phyloP scores from a whole-genome alignment of 2,113 vertebrate species.

The Dipodomys stephensi region DNA sequence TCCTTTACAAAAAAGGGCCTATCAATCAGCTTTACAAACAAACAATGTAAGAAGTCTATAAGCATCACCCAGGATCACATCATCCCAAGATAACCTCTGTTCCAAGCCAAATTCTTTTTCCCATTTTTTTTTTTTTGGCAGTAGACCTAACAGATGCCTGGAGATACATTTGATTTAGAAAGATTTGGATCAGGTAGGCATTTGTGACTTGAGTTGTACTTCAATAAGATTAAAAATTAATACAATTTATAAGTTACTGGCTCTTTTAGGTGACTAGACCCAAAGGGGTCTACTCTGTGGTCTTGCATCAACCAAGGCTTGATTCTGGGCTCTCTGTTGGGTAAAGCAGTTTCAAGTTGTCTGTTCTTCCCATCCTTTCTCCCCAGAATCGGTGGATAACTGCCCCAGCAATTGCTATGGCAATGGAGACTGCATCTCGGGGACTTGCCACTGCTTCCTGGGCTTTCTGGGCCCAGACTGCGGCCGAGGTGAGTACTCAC shows the following conservation, averaged over 20 bases:
- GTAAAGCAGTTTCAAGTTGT: not conserved
- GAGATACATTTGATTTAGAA: not conserved
- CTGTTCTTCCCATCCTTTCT: not conserved
- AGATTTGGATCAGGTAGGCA: not conserved
- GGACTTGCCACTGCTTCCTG: conserved; percentile 97
- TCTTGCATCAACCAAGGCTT: not conserved
- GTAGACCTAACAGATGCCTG: not conserved
- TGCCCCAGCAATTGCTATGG: conserved; percentile 99
- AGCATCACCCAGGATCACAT: not conserved
- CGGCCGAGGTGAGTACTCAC: conserved; percentile 90
- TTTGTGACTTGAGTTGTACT: not conserved
- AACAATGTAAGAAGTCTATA: not conserved
- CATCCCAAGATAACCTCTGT: not conserved
- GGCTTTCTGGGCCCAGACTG: conserved; percentile 98
- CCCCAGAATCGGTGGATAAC: conserved; percentile 95
- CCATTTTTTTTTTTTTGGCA: not conserved
- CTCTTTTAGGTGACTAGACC: not conserved
- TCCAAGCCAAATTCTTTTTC: not conserved
- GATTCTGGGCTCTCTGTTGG: not conserved
- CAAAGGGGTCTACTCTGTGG: not conserved
- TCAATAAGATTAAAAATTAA: not conserved
- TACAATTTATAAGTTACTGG: not conserved
- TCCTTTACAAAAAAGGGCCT: not conserved
- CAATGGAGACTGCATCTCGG: conserved; percentile 96
- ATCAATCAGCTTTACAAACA: not conserved